Base-by-base conservation (phyloP, 2,797 vertebrate species). In the Acestrorhynchus altus region DNA sequence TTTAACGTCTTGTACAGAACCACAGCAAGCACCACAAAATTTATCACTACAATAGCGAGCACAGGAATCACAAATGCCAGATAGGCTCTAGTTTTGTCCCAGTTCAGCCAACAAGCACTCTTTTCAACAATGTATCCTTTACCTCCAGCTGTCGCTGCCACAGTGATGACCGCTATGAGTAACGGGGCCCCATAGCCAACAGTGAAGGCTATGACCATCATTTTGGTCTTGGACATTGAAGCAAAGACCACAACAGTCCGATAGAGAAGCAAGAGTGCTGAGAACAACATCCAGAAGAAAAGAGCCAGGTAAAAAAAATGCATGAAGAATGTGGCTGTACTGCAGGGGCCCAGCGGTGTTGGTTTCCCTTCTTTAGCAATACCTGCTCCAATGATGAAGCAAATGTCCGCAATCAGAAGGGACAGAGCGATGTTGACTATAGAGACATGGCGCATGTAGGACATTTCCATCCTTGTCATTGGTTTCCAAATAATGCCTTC, bases 231-330 rank as follows among this genome's bases (percentile, higher is more conserved):
- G 39, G 94, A 94, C 0, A 93, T 86, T 15, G 92, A 89, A 0
- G 93, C 94, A 0, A 98, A 92, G 64, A 96, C 94, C 49, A 87
- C 93, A 77, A 96, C 76, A 49, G 94, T 88, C 13, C 93, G 93
- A 82, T 97, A 96, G 64, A 98, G 90, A 46, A 98, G 90, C 84
- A 98, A 91, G 59, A 98, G 87, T 15, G 92, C 96, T 56, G 95
- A 93, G 0, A 93, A 90, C 15, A 98, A 84, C 96, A 98, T 98
- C 96, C 96, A 98, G 87, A 98, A 98, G 76, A 98, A 97, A 47
- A 95, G 87, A 0, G 95, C 93, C 18, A 98, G 92, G 4, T 56
- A 56, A 56, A 56, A 56, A 11, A 56, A 56, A 22, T 56, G 52
- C 52, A 56, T 56, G 22, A 56, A 56, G 52, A 56, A 56, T 12